Evolutionary conservation across 2,113 vertebrate genomes (phyloP).

Genomic region (Acrocephalus arundinaceus): DNA sequence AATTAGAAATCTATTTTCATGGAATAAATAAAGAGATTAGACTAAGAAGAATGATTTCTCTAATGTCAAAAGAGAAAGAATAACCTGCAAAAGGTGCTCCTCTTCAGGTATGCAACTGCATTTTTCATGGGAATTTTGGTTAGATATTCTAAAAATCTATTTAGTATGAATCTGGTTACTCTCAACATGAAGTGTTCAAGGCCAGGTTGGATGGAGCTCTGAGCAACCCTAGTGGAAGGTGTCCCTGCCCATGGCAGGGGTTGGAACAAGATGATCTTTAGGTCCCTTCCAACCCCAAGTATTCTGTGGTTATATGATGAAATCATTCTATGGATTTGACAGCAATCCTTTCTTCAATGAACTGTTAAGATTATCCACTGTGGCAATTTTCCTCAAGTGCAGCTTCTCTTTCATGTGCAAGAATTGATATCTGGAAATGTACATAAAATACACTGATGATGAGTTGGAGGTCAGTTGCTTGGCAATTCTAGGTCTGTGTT

Average conservation of each 20-base stretch:
- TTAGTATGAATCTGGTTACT: neutral
- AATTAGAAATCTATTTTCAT: neutral
- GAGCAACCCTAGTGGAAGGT: neutral
- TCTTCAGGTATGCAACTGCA: neutral
- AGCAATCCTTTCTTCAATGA: neutral
- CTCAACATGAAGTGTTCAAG: neutral
- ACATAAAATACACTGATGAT: neutral
- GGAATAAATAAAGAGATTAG: neutral
- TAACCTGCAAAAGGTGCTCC: neutral
- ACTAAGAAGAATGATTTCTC: neutral
- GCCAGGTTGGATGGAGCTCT: neutral
- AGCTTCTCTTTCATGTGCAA: neutral
- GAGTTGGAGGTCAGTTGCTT: neutral
- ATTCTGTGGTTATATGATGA: neutral
- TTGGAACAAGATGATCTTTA: neutral
- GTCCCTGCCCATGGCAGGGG: neutral
- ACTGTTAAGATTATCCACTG: neutral
- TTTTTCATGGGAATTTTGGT: neutral
- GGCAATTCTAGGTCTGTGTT: neutral
- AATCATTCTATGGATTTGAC: neutral
- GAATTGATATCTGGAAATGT: accelerated
- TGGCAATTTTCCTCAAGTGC: neutral
- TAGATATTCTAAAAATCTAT: neutral
- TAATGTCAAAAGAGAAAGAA: neutral
- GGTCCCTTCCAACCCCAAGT: neutral